Evolutionary conservation across 2,888 invertebrate species (phyloP), one percentile per base, ranked within the genome.

Genomic region (Eupithecia insigniata): DNA sequence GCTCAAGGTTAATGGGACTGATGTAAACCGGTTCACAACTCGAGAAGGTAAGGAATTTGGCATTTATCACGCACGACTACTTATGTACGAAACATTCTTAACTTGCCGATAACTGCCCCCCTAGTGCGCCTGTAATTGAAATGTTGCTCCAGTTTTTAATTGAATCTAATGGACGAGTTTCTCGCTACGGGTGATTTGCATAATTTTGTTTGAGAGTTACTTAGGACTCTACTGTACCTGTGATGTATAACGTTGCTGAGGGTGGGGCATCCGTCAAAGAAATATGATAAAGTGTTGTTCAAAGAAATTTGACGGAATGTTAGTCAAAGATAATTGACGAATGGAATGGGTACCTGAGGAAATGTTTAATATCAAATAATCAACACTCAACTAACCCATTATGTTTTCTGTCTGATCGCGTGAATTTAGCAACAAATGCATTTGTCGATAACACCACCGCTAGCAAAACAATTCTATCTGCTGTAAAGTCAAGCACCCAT

Each of bases 1-100:
- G 94, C 96, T 98, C 92, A 97, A 97, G 96, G 97, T 98, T 89
- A 98, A 98, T 95, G 98, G 97, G 95, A 97, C 97, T 88, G 98
- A 98, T 95, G 98, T 98, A 87, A 97, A 97, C 95, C 96, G 97
- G 94, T 97, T 97, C 94, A 97, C 96, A 93, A 98, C 98, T 89
- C 97, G 98, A 95, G 98, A 98, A 96, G 98, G 98, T 97, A 95
- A 95, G 94, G 90, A 85, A 89, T 90, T 89, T 84, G 89, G 86
- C 84, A 88, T 88, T 90, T 90, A 89, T 87, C 89, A 90, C 84
- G 81, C 85, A 85, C 85, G 82, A 84, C 85, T 83, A 86, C 84
- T 88, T 87, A 84, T 86, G 86, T 83, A 84, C 81, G 79, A 81
- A 80, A 82, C 81, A 81, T 80, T 83, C 80, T 80, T 79, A 80